A percentile compares a stretch with the other conserved stretches of the same genome.
Evolutionary conservation across 2,888 invertebrate species (phyloP).

Genomic region (Zele albiditarsus): DNA sequence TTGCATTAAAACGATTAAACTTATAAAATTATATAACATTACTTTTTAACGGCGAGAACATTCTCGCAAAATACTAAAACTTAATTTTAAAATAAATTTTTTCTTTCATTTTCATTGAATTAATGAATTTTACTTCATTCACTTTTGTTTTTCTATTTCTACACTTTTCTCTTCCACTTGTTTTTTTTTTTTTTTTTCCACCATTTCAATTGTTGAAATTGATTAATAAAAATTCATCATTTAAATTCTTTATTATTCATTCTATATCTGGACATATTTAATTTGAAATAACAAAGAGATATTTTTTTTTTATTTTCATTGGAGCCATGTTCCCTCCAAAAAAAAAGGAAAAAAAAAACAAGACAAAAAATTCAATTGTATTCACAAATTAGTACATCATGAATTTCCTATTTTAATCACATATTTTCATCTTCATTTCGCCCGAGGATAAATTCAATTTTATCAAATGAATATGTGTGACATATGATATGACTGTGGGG

Average conservation of each 20-base stretch:
- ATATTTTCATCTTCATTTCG: background rate
- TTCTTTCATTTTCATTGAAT: slow-evolving; percentile 5
- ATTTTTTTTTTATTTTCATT: background rate
- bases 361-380: background rate
- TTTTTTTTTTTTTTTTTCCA: background rate
- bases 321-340: no score
- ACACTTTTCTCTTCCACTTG: background rate
- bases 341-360: no score
- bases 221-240: background rate
- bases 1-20: slow-evolving; percentile 40
- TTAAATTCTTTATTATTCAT: no score
- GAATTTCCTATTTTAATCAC: slow-evolving; percentile 14
- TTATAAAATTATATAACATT: slow-evolving; percentile 18
- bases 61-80: background rate
- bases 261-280: no score
- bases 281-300: no score
- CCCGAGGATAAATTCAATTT: slow-evolving; percentile 6
- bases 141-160: background rate
- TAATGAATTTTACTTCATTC: background rate
- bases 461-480: slow-evolving; percentile 23
- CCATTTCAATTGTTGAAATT: background rate
- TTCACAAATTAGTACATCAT: background rate
- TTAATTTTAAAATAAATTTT: background rate
- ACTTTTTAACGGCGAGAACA: background rate
- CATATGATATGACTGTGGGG: slow-evolving; percentile 20